Evolutionary conservation across 1,140 invertebrate genomes (phyloP).

Genomic region (Halesus radiatus): DNA sequence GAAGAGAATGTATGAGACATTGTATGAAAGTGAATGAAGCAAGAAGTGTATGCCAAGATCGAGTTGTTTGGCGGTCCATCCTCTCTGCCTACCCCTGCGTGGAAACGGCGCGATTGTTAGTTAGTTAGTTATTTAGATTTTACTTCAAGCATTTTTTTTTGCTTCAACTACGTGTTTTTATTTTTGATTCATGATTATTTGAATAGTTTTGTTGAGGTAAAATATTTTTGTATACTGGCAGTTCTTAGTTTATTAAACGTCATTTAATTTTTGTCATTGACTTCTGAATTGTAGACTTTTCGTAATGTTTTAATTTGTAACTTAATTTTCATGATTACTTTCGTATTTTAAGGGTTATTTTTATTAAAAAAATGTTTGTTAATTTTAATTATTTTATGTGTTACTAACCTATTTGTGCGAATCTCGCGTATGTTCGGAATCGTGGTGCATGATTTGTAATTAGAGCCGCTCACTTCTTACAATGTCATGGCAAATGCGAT

Average conservation of each 20-base stretch:
- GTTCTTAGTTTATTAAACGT: constrained; percentile 27
- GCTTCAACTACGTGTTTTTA: too few relatives aligned
- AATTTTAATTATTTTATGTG: neutral
- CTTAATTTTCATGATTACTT: neutral
- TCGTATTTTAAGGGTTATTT: neutral
- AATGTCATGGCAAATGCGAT: constrained; percentile 48
- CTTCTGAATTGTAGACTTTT: neutral
- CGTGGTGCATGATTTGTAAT: constrained; percentile 11
- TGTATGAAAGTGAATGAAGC: too few relatives aligned
- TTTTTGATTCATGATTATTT: too few relatives aligned
- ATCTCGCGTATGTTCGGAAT: neutral
- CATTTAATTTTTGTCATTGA: constrained; percentile 12
- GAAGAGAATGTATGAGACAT: too few relatives aligned
- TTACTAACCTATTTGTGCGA: neutral
- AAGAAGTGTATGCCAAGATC: too few relatives aligned
- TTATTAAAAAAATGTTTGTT: neutral
- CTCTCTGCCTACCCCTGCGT: too few relatives aligned
- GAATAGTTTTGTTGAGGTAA: neutral
- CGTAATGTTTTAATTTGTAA: neutral
- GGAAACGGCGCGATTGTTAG: too few relatives aligned
- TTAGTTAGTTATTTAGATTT: too few relatives aligned
- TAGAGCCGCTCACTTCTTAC: constrained; percentile 22
- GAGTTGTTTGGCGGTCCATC: too few relatives aligned
- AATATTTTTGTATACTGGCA: neutral
- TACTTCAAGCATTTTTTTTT: too few relatives aligned